Evolutionary conservation across 2,797 vertebrate species (phyloP).

Genomic region (Megalops cyprinoides): DNA sequence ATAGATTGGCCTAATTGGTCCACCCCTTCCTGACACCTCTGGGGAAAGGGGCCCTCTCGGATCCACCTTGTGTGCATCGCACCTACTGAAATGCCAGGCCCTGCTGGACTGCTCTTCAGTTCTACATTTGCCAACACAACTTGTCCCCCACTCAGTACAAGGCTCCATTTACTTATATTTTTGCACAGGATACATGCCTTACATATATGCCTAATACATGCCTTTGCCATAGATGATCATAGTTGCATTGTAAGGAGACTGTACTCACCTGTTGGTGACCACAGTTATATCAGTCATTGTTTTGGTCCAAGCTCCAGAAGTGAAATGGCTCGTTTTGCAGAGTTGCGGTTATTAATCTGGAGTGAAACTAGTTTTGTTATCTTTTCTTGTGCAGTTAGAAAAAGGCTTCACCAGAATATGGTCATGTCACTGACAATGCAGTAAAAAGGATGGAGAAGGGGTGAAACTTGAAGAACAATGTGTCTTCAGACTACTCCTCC

Average conservation of each 20-base stretch:
- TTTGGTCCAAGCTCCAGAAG: background rate
- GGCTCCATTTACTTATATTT: too few species aligned
- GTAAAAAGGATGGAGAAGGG: background rate
- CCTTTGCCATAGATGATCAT: too few species aligned
- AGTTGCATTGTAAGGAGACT: background rate
- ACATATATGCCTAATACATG: too few species aligned
- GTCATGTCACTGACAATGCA: background rate
- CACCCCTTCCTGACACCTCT: background rate
- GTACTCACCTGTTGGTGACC: background rate
- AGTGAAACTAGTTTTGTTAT: background rate
- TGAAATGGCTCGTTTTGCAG: background rate
- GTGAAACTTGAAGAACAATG: background rate
- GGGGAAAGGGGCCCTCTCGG: background rate
- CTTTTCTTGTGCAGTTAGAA: background rate
- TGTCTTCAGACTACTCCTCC: too few species aligned
- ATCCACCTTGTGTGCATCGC: background rate
- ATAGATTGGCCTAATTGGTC: background rate
- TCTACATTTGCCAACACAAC: too few species aligned
- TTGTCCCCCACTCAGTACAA: too few species aligned
- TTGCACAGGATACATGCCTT: too few species aligned
- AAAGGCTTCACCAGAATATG: too few species aligned
- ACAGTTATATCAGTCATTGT: background rate
- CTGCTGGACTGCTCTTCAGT: background rate
- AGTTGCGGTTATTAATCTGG: background rate
- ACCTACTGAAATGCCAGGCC: background rate